Evolutionary conservation across 2,888 invertebrate genomes (phyloP).

Genomic region (Hipparchia sbordonii): DNA sequence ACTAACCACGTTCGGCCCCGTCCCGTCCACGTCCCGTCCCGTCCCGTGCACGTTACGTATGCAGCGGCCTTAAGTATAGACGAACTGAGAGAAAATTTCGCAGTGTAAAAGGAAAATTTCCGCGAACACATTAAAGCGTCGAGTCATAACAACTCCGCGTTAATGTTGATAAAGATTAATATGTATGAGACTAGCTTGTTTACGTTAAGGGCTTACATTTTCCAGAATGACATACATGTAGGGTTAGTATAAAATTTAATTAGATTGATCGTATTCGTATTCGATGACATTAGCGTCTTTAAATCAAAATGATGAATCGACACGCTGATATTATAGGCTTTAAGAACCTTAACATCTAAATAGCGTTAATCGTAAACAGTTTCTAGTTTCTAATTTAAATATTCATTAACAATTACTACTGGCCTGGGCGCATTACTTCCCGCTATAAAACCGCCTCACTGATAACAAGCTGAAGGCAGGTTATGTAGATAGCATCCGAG

Average conservation of each 20-base stretch:
- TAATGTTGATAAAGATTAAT: constrained; percentile 12
- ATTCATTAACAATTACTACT: constrained; percentile 50
- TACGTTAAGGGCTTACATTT: constrained; percentile 61
- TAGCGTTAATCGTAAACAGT: neutral
- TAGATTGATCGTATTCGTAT: no score
- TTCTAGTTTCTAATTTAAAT: constrained; percentile 35
- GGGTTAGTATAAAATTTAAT: no score
- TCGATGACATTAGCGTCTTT: no score
- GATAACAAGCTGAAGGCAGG: constrained; percentile 60
- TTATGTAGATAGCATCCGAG: constrained; percentile 59
- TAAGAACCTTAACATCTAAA: constrained; percentile 9
- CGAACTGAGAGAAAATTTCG: constrained; percentile 50
- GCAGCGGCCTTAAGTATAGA: no score
- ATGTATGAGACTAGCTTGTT: constrained; percentile 12
- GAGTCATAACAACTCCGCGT: neutral
- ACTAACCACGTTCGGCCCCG: no score
- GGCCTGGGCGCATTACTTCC: constrained; percentile 64
- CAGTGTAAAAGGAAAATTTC: constrained; percentile 65
- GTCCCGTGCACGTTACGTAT: no score
- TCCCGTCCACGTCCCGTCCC: no score
- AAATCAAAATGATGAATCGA: no score
- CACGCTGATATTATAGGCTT: neutral
- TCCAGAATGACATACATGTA: constrained; percentile 32
- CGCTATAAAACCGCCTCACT: constrained; percentile 54
- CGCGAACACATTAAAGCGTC: constrained; percentile 57